These are phyloP conservation scores for Melanogrammus aeglefinus DNA, from an alignment of 2,797 vertebrate genomes.

Conservation along the genomic window DNA sequence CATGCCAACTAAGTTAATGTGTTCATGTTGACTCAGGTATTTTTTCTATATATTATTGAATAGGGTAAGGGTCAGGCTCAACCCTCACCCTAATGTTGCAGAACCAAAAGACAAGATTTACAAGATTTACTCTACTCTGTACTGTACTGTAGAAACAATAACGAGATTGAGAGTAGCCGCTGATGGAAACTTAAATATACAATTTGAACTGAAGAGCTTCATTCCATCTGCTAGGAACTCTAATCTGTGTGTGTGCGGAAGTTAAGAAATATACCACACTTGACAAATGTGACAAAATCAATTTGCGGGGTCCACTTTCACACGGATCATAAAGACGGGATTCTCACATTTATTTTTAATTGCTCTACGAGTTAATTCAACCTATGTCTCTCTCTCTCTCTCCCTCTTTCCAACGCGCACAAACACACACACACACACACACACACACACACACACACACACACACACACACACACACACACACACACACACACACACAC, in stretches of 20 bases:
- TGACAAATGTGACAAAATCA: neutral
- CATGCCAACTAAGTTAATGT: too few relatives aligned
- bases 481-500: neutral
- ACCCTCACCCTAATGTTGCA: neutral
- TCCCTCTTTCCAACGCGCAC: neutral
- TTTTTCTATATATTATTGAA: neutral
- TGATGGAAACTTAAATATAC: neutral
- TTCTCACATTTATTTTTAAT: conserved; percentile 9
- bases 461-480: too few relatives aligned
- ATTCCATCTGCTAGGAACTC: neutral
- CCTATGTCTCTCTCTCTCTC: conserved; percentile 9
- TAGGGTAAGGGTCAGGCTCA: neutral
- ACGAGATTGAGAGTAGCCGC: neutral
- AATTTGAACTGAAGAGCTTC: neutral
- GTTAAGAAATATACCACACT: neutral
- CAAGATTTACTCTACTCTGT: neutral
- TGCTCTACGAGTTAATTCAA: conserved; percentile 27
- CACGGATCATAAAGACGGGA: conserved; percentile 6
- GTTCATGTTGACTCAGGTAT: too few relatives aligned
- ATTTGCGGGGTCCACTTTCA: neutral
- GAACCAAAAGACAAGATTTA: neutral
- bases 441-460: neutral
- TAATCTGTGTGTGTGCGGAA: neutral
- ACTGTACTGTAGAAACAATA: neutral
- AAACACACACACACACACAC: neutral